A percentile compares a stretch with the other conserved stretches of the same genome.
These are phyloP conservation scores for Melanchra persicariae DNA, from an alignment of 2,888 invertebrate genomes.

Conservation along the genomic window DNA sequence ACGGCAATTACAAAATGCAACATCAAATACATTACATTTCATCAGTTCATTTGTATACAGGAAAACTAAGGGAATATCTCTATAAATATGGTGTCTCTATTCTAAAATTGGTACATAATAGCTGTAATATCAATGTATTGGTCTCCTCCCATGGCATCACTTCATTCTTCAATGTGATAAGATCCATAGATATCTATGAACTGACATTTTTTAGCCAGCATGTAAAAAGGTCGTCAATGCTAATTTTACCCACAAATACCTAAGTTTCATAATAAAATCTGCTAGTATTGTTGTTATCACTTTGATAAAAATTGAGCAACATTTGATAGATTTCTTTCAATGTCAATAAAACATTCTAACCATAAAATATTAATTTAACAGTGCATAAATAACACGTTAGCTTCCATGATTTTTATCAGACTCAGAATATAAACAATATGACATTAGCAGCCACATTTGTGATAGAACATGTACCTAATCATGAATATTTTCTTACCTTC, in stretches of 20 bases:
- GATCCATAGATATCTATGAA: constrained; percentile 17
- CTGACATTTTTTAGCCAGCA: constrained; percentile 32
- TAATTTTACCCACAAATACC: constrained; percentile 37
- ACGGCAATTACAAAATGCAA: not conserved
- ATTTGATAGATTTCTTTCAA: constrained; percentile 27
- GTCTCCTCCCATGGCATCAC: not conserved
- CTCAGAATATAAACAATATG: constrained; percentile 59
- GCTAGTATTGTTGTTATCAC: constrained; percentile 10
- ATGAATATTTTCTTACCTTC: constrained; percentile 91
- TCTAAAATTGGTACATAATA: not conserved
- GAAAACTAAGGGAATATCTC: not conserved
- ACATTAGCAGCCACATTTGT: constrained; percentile 41
- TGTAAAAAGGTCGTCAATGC: constrained; percentile 39
- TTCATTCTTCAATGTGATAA: constrained; percentile 3
- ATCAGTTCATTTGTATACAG: not conserved
- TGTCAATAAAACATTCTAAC: constrained; percentile 60
- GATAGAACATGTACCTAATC: constrained; percentile 41
- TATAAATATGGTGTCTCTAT: not conserved
- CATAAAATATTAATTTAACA: constrained; percentile 58
- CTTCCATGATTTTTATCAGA: constrained; percentile 57
- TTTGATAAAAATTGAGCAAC: constrained; percentile 11
- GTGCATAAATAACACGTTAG: constrained; percentile 52
- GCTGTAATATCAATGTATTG: not conserved
- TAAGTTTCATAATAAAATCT: constrained; percentile 32
- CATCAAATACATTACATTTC: not conserved